These are phyloP conservation scores for Ctena decussata DNA, from an alignment of 2,888 invertebrate species.

Conservation along the genomic window DNA sequence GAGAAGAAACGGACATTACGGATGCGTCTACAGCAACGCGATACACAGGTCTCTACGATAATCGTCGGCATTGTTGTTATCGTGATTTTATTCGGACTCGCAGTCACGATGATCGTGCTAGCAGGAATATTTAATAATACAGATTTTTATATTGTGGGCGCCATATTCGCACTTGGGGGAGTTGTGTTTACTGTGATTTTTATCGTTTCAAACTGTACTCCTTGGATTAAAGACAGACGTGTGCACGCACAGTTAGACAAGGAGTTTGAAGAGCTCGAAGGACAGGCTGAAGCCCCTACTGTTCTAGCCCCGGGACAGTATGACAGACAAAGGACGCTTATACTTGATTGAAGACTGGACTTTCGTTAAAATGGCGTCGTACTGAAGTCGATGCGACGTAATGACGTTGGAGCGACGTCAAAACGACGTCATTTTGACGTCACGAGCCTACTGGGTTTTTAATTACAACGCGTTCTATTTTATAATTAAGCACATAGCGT, in stretches of 20 bases:
- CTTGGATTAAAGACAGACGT: not conserved
- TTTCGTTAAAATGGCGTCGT: too few species aligned
- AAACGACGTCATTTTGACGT: too few species aligned
- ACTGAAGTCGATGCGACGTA: too few species aligned
- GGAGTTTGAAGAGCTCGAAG: not conserved
- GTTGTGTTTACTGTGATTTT: conserved; percentile 26
- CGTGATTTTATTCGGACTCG: conserved; percentile 36
- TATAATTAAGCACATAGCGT: too few species aligned
- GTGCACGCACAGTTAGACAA: not conserved
- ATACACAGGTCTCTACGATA: conserved; percentile 32
- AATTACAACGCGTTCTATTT: too few species aligned
- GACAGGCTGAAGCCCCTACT: not conserved
- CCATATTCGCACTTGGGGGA: conserved; percentile 41
- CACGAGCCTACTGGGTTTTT: too few species aligned
- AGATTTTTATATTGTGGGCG: conserved; percentile 49
- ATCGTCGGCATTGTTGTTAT: conserved; percentile 31
- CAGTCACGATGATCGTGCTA: conserved; percentile 16
- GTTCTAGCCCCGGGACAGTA: not conserved
- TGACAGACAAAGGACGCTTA: too few species aligned
- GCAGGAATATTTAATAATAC: conserved; percentile 12
- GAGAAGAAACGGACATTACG: not conserved
- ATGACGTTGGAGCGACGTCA: too few species aligned
- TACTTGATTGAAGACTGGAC: too few species aligned
- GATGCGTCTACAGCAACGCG: not conserved
- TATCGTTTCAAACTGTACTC: conserved; percentile 24